A percentile compares a stretch with the other conserved stretches of the same genome.
These are phyloP conservation scores for Drosophila borealis DNA, from an alignment of 2,888 invertebrate species.

Conservation along the genomic window DNA sequence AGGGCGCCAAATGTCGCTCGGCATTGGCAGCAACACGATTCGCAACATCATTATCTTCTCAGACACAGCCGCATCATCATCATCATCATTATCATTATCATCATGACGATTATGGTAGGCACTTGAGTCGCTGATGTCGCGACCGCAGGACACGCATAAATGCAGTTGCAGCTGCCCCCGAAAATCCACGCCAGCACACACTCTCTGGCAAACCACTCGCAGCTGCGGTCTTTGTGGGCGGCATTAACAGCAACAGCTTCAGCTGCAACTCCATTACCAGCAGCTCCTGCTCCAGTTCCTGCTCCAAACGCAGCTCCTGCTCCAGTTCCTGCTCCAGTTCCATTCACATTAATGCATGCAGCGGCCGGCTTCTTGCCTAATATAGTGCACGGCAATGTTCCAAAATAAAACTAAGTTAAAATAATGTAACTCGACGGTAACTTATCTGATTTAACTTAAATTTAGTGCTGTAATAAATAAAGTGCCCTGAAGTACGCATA, in stretches of 20 bases:
- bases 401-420: constrained; percentile 6
- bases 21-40: constrained; percentile 18
- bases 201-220: constrained; percentile 27
- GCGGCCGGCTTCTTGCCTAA: constrained; percentile 20
- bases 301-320: background rate
- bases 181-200: background rate
- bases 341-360: constrained; percentile 29
- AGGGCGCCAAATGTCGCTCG: constrained; percentile 11
- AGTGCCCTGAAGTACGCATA: no score
- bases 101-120: constrained; percentile 18
- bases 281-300: background rate
- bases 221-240: constrained; percentile 30
- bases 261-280: constrained; percentile 2
- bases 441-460: background rate
- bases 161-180: constrained; percentile 30
- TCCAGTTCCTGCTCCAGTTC: background rate
- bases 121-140: constrained; percentile 38
- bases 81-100: constrained; percentile 10
- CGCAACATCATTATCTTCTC: constrained; percentile 13
- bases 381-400: constrained; percentile 19
- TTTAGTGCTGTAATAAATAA: no score
- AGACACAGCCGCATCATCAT: constrained; percentile 3
- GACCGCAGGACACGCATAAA: constrained; percentile 57
- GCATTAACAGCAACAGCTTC: constrained; percentile 12
- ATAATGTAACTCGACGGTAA: background rate